Evolutionary conservation across 2,888 invertebrate genomes (phyloP).

Genomic region (Parnassius glacialis): DNA sequence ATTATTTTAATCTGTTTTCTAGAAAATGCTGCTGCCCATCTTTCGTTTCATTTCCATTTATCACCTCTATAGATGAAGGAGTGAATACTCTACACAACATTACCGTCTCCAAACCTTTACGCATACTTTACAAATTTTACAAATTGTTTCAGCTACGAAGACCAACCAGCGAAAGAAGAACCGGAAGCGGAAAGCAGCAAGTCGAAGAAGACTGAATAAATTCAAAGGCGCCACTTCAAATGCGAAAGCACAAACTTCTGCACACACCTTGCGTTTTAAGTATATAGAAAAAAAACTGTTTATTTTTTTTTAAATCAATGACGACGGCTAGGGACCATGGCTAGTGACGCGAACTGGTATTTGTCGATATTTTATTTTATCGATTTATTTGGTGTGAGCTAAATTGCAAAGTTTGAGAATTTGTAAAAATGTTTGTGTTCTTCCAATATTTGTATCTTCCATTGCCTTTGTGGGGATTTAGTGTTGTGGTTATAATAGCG

Average conservation of each 20-base stretch:
- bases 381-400: not conserved
- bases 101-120: too few species aligned
- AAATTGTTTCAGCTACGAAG: constrained; percentile 59
- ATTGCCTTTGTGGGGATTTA: constrained; percentile 7
- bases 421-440: constrained; percentile 1
- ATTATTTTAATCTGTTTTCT: too few species aligned
- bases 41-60: too few species aligned
- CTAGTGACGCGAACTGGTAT: not conserved
- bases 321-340: constrained; percentile 34
- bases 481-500: constrained; percentile 4
- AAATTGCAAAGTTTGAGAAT: not conserved
- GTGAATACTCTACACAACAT: too few species aligned
- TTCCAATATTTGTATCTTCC: constrained; percentile 22
- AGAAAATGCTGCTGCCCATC: too few species aligned
- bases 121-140: constrained; percentile 1
- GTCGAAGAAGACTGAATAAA: constrained; percentile 65
- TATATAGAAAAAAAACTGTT: constrained; percentile 26
- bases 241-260: constrained; percentile 34
- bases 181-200: constrained; percentile 42
- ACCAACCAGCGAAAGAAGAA: constrained; percentile 58
- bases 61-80: too few species aligned
- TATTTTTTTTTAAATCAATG: constrained; percentile 21
- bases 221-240: constrained; percentile 27
- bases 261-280: constrained; percentile 34
- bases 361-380: not conserved